Evolutionary conservation across 2,113 vertebrate genomes (phyloP), one percentile per base, ranked within the genome.

Genomic region (Labeo rohita): DNA sequence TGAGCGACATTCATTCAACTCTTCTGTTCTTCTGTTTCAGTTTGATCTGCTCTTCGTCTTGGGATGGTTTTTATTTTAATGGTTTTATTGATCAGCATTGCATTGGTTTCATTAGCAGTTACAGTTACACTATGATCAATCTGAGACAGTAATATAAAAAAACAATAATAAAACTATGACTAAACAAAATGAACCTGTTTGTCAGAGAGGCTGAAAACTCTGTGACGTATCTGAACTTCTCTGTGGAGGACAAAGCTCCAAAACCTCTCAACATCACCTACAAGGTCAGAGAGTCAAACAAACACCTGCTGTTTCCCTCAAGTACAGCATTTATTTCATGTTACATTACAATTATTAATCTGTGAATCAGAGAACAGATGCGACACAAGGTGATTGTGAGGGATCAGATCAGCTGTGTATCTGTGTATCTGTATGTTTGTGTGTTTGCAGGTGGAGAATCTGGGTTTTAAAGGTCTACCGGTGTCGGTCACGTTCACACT

Each of bases 161-260:
- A 65, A 5, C 4, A 34, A 52, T 13, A 16, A 16, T 7, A 54
- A 1, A 54, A 16, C 15, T 8, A 36, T 34, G 5, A 66, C 28
- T 66, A 34, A 66, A 13, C 13, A 2, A 66, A 3, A 1, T 16
- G 65, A 73, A 21, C 76, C 85, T 11, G 23, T 34, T 72, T 80
- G 75, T 87, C 88, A 79, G 66, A 92, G 92, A 65, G 78, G 7
- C 39, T 56, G 86, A 92, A 11, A 59, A 87, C 9, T 88, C 86
- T 23, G 73, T 84, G 15, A 89, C 54, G 0, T 94, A 92, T 76
- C 36, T 95, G n/a, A 91, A 91, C 63, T 93, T 95, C 80, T 92
- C 93, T 79, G 6, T 87, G 61, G 88, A 93, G 2, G 91, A 94
- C 1, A 8, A 4, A 23, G 79, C 2, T 16, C 79, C 92, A 0